phyloP scores from a whole-genome alignment of 2,888 invertebrate genomes.

The Polymixis lichenea region DNA sequence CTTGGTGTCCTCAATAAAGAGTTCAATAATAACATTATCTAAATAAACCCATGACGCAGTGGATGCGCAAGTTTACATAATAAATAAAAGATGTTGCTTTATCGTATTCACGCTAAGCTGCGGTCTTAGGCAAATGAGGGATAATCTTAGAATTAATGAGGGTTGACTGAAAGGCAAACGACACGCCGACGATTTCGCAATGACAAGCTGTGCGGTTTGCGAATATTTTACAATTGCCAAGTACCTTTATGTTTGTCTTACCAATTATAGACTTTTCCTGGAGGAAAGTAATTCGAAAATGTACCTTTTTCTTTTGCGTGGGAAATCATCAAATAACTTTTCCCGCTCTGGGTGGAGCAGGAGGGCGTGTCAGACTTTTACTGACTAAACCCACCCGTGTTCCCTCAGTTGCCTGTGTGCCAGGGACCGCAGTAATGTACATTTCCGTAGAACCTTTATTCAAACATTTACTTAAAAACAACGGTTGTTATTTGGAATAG shows the following conservation, averaged over 20 bases:
- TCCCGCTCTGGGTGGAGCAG: too few relatives aligned
- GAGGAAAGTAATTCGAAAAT: slow-evolving; percentile 9
- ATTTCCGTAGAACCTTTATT: neutral
- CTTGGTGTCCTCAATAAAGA: neutral
- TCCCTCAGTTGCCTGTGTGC: too few relatives aligned
- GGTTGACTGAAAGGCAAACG: slow-evolving; percentile 57
- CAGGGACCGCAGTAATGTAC: too few relatives aligned
- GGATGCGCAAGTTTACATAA: slow-evolving; percentile 43
- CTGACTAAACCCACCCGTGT: too few relatives aligned
- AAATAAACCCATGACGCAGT: slow-evolving; percentile 23
- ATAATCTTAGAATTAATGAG: slow-evolving; percentile 73
- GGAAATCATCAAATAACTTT: too few relatives aligned
- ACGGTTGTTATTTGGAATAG: neutral
- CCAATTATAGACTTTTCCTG: slow-evolving; percentile 15
- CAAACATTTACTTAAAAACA: neutral
- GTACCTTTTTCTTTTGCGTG: too few relatives aligned
- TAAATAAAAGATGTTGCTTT: slow-evolving; percentile 58
- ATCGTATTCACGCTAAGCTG: slow-evolving; percentile 55
- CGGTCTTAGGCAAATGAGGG: slow-evolving; percentile 71
- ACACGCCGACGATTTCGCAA: slow-evolving; percentile 34
- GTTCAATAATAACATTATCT: neutral
- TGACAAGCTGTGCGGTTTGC: slow-evolving; percentile 44
- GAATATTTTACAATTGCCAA: slow-evolving; percentile 47
- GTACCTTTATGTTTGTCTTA: slow-evolving; percentile 28
- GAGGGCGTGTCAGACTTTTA: too few relatives aligned